Evolutionary conservation across 2,888 invertebrate species (phyloP), one percentile per base, ranked within the genome.

Genomic region (Chrysolina haemoptera): DNA sequence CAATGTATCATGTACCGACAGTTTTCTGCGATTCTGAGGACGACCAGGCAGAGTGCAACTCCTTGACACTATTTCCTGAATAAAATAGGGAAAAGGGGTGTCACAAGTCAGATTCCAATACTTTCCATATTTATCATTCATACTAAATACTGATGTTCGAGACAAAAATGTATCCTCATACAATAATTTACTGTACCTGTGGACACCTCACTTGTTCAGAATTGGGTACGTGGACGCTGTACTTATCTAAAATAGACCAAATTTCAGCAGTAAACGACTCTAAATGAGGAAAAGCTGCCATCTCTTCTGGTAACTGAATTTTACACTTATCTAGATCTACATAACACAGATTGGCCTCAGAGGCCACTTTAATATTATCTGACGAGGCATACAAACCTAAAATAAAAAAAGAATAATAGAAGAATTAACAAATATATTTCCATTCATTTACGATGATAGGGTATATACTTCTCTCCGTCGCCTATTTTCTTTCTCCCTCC

Each of bases 301-400:
- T 89, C 88, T 99, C 99, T 88, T 99, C 99, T 0, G 98, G 98
- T 81, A 97, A 90, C 87, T 98, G 98, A 81, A 98, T 94, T 82
- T 93, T 93, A 80, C 95, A 95, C 82, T 94, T 95, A 88, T 99
- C 99, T 79, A 99, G 95, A 89, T 99, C 98, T 68, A 99, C 96
- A 85, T 97, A 94, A 89, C 99, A 99, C 68, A 98, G 90, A 76
- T 96, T 96, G 11, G 97, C 97, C 90, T 97, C 93, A 0, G 93
- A 92, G 10, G 93, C 93, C 11, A 94, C 90, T 71, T 92, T 93
- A 62, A 93, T 89, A 81, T 91, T 92, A 79, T 91, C 91, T 62
- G 89, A 88, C 18, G 90, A 91, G 0, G 92, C 91, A 85, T 94
- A 92, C 18, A 94, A 88, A 78, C 92, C 91, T 91, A n/a, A 12